Conservation (phyloP, 2,888 invertebrate genomes). For the Ceratothoa steindachneri region DNA sequence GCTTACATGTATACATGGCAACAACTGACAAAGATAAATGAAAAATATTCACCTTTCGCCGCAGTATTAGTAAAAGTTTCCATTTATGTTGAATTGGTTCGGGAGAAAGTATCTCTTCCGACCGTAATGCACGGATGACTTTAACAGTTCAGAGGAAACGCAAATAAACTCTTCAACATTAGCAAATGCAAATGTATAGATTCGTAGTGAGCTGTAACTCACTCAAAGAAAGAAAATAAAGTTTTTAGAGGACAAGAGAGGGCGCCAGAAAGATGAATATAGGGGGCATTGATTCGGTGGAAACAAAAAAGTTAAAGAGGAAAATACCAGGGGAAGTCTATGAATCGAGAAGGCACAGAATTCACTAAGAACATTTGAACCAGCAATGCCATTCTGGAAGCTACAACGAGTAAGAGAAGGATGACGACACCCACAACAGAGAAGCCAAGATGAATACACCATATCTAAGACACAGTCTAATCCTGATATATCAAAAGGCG, state of each 20-base stretch:
- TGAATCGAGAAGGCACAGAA: neutral
- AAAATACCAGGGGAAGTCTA: slow-evolving; percentile 2
- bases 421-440: neutral
- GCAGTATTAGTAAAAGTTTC: too few species aligned
- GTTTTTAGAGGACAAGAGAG: slow-evolving; percentile 2
- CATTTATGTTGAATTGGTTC: too few species aligned
- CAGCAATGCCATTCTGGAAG: slow-evolving; percentile 7
- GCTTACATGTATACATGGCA: too few species aligned
- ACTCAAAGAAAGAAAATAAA: neutral
- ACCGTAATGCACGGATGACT: too few species aligned
- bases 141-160: slow-evolving; percentile 2
- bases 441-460: neutral
- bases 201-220: neutral
- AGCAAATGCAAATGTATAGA: slow-evolving; percentile 15
- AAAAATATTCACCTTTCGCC: too few species aligned
- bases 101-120: too few species aligned
- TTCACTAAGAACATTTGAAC: neutral
- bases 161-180: slow-evolving; percentile 9
- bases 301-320: neutral
- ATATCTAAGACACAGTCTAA: neutral
- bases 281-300: slow-evolving; percentile 1
- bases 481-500: neutral
- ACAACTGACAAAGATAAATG: too few species aligned
- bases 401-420: neutral
- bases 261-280: neutral